Percentiles rank a stretch among this genome's conserved stretches.
Evolutionary conservation across 2,888 invertebrate genomes (phyloP).

Genomic region (Hyposoter didymator): DNA sequence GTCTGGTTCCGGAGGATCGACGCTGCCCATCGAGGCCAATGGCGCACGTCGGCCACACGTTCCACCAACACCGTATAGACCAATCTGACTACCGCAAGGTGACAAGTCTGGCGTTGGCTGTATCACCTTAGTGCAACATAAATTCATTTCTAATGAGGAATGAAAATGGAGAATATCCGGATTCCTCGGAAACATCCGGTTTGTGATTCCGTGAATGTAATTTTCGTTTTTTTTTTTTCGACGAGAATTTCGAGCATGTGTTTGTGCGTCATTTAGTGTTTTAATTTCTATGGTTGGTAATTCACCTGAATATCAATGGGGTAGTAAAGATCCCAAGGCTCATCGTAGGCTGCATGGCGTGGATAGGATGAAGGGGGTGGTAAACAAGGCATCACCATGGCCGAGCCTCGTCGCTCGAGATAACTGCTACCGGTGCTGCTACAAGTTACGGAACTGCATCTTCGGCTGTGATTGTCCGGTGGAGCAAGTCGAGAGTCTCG

Average conservation of each 20-base stretch:
- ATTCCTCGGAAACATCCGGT: background rate
- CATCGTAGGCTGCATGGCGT: slow-evolving; percentile 82
- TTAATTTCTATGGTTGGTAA: background rate
- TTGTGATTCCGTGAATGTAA: background rate
- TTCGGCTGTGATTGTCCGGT: slow-evolving; percentile 83
- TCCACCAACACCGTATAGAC: slow-evolving; percentile 82
- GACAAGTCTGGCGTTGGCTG: slow-evolving; percentile 94
- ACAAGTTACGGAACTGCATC: slow-evolving; percentile 93
- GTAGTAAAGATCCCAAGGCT: slow-evolving; percentile 87
- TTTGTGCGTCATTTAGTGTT: background rate
- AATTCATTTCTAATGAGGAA: slow-evolving; percentile 10
- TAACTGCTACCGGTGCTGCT: slow-evolving; percentile 94
- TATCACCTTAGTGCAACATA: slow-evolving; percentile 85
- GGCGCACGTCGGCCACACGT: slow-evolving; percentile 88
- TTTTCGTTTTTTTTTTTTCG: background rate
- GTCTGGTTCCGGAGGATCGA: slow-evolving; percentile 89
- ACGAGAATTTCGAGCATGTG: background rate
- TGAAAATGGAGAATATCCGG: background rate
- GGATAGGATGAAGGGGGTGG: slow-evolving; percentile 85
- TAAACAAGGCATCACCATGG: slow-evolving; percentile 90
- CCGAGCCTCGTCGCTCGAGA: slow-evolving; percentile 92
- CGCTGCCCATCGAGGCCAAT: slow-evolving; percentile 92
- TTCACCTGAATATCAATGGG: slow-evolving; percentile 87
- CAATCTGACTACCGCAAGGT: slow-evolving; percentile 90
- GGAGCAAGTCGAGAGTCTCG: slow-evolving; percentile 85